A percentile compares a stretch with the other conserved stretches of the same genome.
These are phyloP conservation scores for Muricea muricata DNA, from an alignment of 92 coral and sea anemone species.

Conservation along the genomic window DNA sequence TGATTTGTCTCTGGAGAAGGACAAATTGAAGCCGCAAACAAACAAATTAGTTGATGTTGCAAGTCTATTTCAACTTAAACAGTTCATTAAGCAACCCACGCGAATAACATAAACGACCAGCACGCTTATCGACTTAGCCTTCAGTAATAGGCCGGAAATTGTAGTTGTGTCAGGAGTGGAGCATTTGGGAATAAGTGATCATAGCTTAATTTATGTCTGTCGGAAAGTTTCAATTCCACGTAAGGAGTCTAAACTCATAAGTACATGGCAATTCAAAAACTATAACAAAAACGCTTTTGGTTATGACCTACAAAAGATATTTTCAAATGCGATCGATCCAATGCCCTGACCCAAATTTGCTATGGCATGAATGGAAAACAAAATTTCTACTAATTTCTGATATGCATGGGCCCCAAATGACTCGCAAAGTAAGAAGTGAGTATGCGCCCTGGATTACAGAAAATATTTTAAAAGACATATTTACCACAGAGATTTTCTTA, in stretches of 20 bases:
- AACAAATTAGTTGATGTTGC: not conserved
- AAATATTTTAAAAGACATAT: too few species aligned
- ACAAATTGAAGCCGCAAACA: not conserved
- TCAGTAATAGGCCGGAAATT: conserved; percentile 2
- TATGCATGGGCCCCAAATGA: conserved; percentile 28
- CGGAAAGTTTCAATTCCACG: not conserved
- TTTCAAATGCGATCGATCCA: not conserved
- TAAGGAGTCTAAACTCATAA: not conserved
- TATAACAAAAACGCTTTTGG: not conserved
- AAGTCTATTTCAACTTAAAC: not conserved
- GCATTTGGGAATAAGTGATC: not conserved
- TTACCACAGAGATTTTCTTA: not conserved
- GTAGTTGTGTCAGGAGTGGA: not conserved
- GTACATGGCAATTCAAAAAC: not conserved
- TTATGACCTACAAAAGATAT: not conserved
- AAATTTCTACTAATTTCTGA: conserved; percentile 10
- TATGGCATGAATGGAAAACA: conserved; percentile 39
- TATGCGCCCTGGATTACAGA: not conserved
- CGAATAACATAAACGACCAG: conserved; percentile 9
- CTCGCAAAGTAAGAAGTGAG: not conserved
- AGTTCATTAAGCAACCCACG: not conserved
- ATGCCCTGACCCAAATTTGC: conserved; percentile 6
- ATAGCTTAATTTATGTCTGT: not conserved
- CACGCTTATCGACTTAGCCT: conserved; percentile 1
- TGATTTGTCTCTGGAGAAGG: conserved; percentile 3